Percentiles rank a stretch among this genome's conserved stretches.
These are phyloP conservation scores for Amphipyra tragopoginis DNA, from an alignment of 2,888 invertebrate species.

Conservation along the genomic window DNA sequence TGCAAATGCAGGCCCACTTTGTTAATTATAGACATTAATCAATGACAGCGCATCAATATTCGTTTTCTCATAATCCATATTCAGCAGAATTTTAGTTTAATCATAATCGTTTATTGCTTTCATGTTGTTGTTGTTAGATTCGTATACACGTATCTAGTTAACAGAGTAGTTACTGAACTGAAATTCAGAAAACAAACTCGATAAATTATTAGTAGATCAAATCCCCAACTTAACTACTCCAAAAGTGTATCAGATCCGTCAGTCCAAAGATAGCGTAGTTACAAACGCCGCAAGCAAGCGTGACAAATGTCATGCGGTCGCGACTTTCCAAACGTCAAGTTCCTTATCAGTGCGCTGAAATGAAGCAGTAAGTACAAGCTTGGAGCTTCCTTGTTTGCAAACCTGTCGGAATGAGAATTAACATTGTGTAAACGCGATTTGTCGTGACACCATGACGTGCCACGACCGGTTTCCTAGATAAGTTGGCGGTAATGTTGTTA, in stretches of 20 bases:
- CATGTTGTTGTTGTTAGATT: neutral
- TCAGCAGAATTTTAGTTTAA: no score
- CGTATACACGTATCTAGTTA: no score
- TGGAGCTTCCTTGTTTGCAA: constrained; percentile 42
- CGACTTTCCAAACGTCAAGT: constrained; percentile 70
- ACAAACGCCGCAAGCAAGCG: constrained; percentile 58
- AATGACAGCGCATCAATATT: no score
- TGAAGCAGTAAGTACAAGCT: constrained; percentile 44
- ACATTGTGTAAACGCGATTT: constrained; percentile 49
- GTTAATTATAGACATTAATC: no score
- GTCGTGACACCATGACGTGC: constrained; percentile 48
- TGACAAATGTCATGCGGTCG: constrained; percentile 76
- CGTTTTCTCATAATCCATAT: no score
- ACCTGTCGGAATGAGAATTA: constrained; percentile 47
- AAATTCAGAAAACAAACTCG: constrained; percentile 6
- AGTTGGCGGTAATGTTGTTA: constrained; percentile 49
- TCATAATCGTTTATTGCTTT: no score
- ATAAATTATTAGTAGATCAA: constrained; percentile 32
- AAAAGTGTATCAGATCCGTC: constrained; percentile 55
- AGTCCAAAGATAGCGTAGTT: constrained; percentile 60
- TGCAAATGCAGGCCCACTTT: no score
- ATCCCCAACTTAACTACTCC: constrained; percentile 9
- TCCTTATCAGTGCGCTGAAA: constrained; percentile 64
- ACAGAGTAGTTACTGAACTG: neutral
- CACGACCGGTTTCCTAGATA: constrained; percentile 49